A percentile compares a stretch with the other conserved stretches of the same genome.
Conservation (phyloP, 2,797 vertebrate genomes). For the Monodelphis domestica region DNA sequence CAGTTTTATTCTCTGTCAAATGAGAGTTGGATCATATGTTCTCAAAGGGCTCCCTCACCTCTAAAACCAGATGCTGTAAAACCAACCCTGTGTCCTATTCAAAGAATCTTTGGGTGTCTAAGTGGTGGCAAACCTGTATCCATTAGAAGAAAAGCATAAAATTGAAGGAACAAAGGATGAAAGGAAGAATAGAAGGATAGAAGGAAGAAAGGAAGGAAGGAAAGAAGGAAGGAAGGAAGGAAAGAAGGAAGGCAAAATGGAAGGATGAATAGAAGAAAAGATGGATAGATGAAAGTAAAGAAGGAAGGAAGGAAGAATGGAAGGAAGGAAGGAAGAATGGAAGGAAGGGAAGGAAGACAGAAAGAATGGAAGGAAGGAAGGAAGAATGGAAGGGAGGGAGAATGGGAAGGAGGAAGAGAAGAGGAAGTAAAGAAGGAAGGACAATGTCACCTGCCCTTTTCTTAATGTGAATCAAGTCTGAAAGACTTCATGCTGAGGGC, state of each 20-base stretch:
- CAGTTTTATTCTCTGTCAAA: neutral
- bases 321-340: too few species aligned
- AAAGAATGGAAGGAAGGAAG: neutral
- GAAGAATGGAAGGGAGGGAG: conserved; percentile 1
- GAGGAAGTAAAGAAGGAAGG: too few species aligned
- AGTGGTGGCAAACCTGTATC: conserved; percentile 68
- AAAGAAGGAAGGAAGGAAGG: neutral
- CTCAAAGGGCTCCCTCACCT: neutral
- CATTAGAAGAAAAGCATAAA: conserved; percentile 26
- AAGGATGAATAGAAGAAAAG: too few species aligned
- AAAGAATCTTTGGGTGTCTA: conserved; percentile 36
- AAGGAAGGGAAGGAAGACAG: neutral
- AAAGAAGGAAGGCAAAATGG: neutral
- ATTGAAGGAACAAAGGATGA: conserved; percentile 39
- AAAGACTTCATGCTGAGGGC: conserved; percentile 3
- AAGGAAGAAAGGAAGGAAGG: too few species aligned
- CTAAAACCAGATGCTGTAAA: neutral
- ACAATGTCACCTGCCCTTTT: neutral
- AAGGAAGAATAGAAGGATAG: neutral
- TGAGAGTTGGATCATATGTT: neutral
- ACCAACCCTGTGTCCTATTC: neutral
- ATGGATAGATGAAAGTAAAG: too few species aligned
- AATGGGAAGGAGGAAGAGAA: neutral
- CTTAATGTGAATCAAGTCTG: conserved; percentile 57
- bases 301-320: too few species aligned